Conservation (phyloP, 2,113 vertebrate genomes). For the Ariopsis seemanni region DNA sequence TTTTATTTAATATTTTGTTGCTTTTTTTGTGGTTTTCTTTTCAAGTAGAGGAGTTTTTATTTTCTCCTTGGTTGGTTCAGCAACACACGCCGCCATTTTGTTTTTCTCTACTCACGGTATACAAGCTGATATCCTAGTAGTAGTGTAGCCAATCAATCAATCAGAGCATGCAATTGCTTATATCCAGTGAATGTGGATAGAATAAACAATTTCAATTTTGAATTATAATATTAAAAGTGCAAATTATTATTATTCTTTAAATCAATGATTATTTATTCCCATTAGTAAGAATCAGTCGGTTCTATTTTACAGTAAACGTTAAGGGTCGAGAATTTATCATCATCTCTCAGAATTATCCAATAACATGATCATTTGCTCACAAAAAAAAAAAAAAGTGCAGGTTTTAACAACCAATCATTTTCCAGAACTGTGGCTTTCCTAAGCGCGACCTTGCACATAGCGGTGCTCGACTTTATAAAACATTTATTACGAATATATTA, state of each 20-base stretch:
- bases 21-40: no score
- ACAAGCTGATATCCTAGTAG: no score
- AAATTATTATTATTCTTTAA: not conserved
- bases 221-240: not conserved
- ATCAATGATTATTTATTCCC: not conserved
- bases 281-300: not conserved
- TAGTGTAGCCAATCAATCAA: no score
- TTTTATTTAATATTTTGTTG: no score
- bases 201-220: no score
- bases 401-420: not conserved
- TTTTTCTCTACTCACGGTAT: no score
- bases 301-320: not conserved
- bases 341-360: not conserved
- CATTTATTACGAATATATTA: slow-evolving; percentile 10
- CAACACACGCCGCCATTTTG: no score
- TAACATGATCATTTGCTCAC: not conserved
- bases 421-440: not conserved
- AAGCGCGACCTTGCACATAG: not conserved
- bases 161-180: no score
- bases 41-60: no score
- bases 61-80: no score
- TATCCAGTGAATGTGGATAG: no score
- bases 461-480: slow-evolving; percentile 23
- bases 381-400: slow-evolving; percentile 6
- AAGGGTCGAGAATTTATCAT: not conserved